Percentiles rank a stretch among this genome's conserved stretches.
Conservation (phyloP, 64 coral and sea anemone species). For the Porites lutea region DNA sequence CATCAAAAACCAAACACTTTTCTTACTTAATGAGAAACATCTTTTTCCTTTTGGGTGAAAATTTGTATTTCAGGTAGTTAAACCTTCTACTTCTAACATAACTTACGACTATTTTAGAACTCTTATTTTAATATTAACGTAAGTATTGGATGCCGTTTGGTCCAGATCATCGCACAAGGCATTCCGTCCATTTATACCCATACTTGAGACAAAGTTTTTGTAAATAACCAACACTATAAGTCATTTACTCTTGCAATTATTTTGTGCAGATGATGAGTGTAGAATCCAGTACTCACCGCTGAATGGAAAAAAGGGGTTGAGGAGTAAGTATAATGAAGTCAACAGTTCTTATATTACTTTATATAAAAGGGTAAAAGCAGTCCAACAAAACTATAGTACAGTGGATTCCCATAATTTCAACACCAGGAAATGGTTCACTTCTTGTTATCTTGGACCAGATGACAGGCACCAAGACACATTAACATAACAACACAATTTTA, state of each 20-base stretch:
- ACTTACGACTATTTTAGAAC: not conserved
- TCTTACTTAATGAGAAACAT: too few species aligned
- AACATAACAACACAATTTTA: too few species aligned
- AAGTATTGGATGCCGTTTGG: not conserved
- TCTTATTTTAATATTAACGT: not conserved
- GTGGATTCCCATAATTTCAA: too few species aligned
- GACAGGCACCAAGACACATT: too few species aligned
- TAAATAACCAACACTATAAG: conserved; percentile 37
- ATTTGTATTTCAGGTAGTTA: not conserved
- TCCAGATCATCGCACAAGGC: not conserved
- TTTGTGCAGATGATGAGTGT: conserved; percentile 65
- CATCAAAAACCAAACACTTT: too few species aligned
- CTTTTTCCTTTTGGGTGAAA: too few species aligned
- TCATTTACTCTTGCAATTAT: conserved; percentile 38
- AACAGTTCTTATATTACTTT: conserved; percentile 50
- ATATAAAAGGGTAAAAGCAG: not conserved
- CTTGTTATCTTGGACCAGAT: too few species aligned
- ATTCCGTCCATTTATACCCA: conserved; percentile 9
- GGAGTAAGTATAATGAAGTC: conserved; percentile 87
- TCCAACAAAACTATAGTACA: not conserved
- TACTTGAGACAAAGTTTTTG: not conserved
- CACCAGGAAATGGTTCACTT: too few species aligned
- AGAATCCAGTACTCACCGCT: conserved; percentile 89
- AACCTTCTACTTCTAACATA: not conserved
- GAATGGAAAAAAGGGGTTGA: conserved; percentile 93